phyloP scores from a whole-genome alignment of 2,888 invertebrate species.

The Hecatera dysodea region DNA sequence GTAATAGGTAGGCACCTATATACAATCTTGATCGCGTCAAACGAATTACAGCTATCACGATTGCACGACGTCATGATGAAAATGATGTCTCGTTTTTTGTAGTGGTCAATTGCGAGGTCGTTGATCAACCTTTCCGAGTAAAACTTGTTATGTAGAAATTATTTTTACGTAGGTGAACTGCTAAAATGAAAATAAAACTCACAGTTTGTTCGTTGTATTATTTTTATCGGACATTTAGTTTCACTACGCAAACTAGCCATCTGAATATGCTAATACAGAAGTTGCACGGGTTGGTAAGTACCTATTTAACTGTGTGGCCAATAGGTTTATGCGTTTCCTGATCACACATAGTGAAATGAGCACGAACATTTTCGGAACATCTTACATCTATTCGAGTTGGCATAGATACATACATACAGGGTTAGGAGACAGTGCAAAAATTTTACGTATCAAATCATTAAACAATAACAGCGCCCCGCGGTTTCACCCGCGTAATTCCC shows the following conservation, averaged over 20 bases:
- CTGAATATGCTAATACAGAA: slow-evolving; percentile 11
- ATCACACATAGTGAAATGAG: slow-evolving; percentile 21
- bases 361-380: slow-evolving; percentile 3
- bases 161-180: background rate
- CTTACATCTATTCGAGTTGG: background rate
- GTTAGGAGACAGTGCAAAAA: too few species aligned
- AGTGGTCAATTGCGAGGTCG: slow-evolving; percentile 12
- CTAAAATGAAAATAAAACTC: background rate
- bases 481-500: too few species aligned
- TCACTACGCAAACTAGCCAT: slow-evolving; percentile 10
- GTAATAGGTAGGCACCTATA: background rate
- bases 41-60: slow-evolving; percentile 6
- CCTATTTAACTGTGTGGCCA: slow-evolving; percentile 27
- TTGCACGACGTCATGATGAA: background rate
- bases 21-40: background rate
- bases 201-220: background rate
- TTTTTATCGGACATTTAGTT: slow-evolving; percentile 5
- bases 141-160: background rate
- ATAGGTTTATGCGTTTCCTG: slow-evolving; percentile 42
- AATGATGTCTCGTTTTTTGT: slow-evolving; percentile 5
- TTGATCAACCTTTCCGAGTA: background rate
- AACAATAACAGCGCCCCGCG: too few species aligned
- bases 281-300: slow-evolving; percentile 25
- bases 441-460: too few species aligned
- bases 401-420: background rate